These are phyloP conservation scores for Lutra lutra DNA, from an alignment of 2,797 vertebrate species.

Conservation along the genomic window DNA sequence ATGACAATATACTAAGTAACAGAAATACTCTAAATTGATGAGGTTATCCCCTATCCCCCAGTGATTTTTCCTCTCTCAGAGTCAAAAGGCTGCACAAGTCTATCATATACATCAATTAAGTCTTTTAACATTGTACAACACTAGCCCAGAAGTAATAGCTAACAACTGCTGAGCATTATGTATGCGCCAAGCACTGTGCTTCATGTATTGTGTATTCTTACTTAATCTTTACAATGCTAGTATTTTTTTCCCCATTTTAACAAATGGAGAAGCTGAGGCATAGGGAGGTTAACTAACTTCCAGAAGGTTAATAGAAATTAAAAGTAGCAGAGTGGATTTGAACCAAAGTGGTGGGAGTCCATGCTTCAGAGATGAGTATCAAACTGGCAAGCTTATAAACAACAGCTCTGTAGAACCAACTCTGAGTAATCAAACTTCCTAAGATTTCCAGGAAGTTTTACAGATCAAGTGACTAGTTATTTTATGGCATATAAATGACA, in stretches of 20 bases:
- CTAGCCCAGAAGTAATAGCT: not conserved
- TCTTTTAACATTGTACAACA: not conserved
- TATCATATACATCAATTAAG: conserved; percentile 14
- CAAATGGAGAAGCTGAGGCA: not conserved
- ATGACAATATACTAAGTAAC: not conserved
- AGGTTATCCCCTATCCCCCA: not conserved
- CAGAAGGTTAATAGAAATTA: not conserved
- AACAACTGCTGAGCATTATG: not conserved
- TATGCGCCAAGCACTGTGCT: not conserved
- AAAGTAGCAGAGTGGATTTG: conserved; percentile 35
- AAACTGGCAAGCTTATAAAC: not conserved
- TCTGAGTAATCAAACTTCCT: not conserved
- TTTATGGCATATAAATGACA: conserved; percentile 14
- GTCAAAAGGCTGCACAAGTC: not conserved
- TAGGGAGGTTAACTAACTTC: conserved; percentile 30
- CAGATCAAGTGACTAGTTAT: conserved; percentile 10
- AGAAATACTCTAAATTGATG: conserved; percentile 16
- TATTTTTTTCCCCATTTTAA: not conserved
- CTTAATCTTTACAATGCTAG: not conserved
- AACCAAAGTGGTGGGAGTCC: not conserved
- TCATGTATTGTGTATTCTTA: conserved; percentile 5
- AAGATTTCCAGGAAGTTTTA: conserved; percentile 46
- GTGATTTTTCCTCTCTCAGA: not conserved
- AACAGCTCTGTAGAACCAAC: not conserved
- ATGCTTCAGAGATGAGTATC: not conserved